phyloP scores from a whole-genome alignment of 2,797 vertebrate genomes.

The Phaenicophaeus curvirostris region DNA sequence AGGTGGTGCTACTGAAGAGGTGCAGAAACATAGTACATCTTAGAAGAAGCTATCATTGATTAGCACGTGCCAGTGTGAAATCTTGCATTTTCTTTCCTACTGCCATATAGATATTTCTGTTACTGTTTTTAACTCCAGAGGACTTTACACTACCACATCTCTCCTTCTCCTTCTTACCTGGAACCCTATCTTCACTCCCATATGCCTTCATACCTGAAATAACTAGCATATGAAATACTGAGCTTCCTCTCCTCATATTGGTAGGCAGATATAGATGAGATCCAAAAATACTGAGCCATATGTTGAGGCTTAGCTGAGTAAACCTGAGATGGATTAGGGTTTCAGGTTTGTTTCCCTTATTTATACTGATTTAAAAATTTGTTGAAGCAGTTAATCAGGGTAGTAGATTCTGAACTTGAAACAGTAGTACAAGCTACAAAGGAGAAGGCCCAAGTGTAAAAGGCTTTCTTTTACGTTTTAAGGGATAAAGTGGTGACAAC shows the following conservation, averaged over 20 bases:
- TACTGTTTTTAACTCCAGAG: neutral
- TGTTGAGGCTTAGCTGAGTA: neutral
- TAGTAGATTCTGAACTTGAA: neutral
- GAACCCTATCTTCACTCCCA: neutral
- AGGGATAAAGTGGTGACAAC: neutral
- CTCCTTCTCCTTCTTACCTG: neutral
- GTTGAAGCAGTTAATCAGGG: neutral
- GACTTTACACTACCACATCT: neutral
- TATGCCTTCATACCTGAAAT: neutral
- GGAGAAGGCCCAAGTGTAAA: neutral
- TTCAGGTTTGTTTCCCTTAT: neutral
- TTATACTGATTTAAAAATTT: neutral
- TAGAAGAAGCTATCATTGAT: neutral
- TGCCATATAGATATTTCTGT: neutral
- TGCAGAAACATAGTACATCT: neutral
- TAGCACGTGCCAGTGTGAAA: neutral
- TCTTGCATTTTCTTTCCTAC: neutral
- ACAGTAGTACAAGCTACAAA: neutral
- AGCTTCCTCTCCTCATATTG: neutral
- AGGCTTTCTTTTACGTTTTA: neutral
- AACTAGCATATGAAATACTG: fast-evolving
- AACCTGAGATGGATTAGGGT: neutral
- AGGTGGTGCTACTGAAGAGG: neutral
- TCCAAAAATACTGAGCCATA: neutral
- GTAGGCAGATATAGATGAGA: neutral